Percentiles rank a stretch among this genome's conserved stretches.
These are phyloP conservation scores for Andrena minutula DNA, from an alignment of 2,888 invertebrate genomes.

Conservation along the genomic window DNA sequence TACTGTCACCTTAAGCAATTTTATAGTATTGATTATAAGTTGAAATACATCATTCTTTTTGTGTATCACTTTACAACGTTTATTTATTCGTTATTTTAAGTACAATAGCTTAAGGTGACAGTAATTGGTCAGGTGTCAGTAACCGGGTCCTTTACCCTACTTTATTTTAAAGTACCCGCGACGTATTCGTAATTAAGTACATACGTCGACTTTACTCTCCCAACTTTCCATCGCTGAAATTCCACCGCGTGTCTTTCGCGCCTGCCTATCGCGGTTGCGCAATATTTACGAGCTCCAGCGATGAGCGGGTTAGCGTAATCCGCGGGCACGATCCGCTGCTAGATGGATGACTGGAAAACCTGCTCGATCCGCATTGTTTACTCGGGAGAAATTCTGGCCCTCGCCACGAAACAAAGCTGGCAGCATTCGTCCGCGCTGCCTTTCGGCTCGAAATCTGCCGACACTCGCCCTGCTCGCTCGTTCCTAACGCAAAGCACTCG, in stretches of 20 bases:
- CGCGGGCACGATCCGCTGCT: neutral
- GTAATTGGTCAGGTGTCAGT: no score
- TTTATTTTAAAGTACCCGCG: no score
- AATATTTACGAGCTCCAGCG: slow-evolving; percentile 54
- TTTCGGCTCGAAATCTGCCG: neutral
- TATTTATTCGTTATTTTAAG: no score
- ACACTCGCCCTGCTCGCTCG: no score
- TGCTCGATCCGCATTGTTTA: neutral
- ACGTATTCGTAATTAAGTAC: slow-evolving; percentile 14
- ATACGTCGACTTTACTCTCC: slow-evolving; percentile 11
- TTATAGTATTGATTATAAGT: no score
- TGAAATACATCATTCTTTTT: no score
- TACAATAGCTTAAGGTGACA: no score
- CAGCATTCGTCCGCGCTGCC: neutral
- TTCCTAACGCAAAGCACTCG: no score
- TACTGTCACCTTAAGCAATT: no score
- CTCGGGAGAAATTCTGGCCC: neutral
- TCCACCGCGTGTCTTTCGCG: slow-evolving; percentile 40
- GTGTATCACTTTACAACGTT: no score
- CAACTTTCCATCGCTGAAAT: slow-evolving; percentile 66
- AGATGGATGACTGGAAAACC: neutral
- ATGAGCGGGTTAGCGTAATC: slow-evolving; percentile 3
- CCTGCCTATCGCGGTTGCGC: slow-evolving; percentile 55
- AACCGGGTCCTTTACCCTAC: no score
- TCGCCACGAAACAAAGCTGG: neutral